Percentiles rank a stretch among this genome's conserved stretches.
phyloP scores from a whole-genome alignment of 1,140 invertebrate species.

The Sycophaga agraensis region DNA sequence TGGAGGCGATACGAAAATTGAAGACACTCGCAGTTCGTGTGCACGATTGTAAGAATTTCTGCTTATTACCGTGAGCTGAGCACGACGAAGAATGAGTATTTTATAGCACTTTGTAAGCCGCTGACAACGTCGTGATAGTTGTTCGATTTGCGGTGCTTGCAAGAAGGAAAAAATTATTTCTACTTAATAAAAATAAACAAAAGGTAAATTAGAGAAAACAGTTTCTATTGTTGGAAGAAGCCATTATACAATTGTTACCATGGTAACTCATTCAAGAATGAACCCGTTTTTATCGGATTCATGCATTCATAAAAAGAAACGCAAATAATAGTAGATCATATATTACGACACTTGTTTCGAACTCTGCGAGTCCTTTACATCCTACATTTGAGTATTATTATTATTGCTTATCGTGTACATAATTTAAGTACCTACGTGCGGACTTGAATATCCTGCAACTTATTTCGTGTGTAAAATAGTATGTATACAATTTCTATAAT shows the following conservation, averaged over 20 bases:
- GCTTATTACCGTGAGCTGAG: not conserved
- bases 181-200: constrained; percentile 5
- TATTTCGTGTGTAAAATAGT: not conserved
- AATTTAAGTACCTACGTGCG: constrained; percentile 9
- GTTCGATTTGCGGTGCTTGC: not conserved
- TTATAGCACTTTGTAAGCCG: not conserved
- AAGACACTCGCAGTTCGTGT: too few species aligned
- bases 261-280: constrained; percentile 31
- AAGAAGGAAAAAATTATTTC: not conserved
- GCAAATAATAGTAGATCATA: constrained; percentile 8
- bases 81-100: not conserved
- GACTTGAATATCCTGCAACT: too few species aligned
- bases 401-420: constrained; percentile 1
- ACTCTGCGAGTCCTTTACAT: not conserved
- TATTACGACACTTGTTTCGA: not conserved
- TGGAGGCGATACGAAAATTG: too few species aligned
- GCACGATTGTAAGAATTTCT: not conserved
- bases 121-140: not conserved
- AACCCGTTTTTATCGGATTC: constrained; percentile 1
- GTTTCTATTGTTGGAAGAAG: constrained; percentile 3
- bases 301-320: constrained; percentile 19
- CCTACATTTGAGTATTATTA: constrained; percentile 4
- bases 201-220: too few species aligned
- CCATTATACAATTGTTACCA: constrained; percentile 24
- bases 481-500: too few species aligned